Evolutionary conservation across 2,888 invertebrate species (phyloP), one percentile per base, ranked within the genome.

Genomic region (Volucella inanis): DNA sequence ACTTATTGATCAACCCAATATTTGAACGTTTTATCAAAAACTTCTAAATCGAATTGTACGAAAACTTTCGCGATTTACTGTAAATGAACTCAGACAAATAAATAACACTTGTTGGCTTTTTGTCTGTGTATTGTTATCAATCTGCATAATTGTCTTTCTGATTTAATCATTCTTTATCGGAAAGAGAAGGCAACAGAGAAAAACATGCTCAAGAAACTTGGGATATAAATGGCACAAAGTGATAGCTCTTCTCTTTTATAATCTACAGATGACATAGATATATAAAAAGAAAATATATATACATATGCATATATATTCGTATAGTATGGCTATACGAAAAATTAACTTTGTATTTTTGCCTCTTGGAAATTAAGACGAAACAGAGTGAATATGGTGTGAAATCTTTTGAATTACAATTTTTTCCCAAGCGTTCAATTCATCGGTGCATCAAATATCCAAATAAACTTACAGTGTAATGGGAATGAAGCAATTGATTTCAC

Each of bases 381-480:
- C 45, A 9, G 3, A 45, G 45, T 43, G n/a, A 52, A 43, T 52
- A 10, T 3, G 3, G 38, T 6, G 55, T 38, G 55, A 39, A 31
- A 64, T 49, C 43, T 22, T 52, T 64, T 14, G 10, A 31, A 2
- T 62, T n/a, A 10, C 0, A 49, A 15, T 8, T 12, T 9, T 47
- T 12, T 31, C 54, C 22, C 22, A 39, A 15, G 41, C 62, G 38
- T 54, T 38, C 18, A 62, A 61, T 72, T 62, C 49, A 61, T 47
- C 52, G 47, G 11, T 57, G 50, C 57, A 68, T 70, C 70, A 72
- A 79, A 67, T 79, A 79, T 54, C 45, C 11, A 72, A 72, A 62
- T 67, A 54, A 74, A 54, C 67, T 80, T 52, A 67, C 52, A 52
- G 43, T 57, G 47, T 18, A 55, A 43, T 64, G 64, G 43, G 45